Evolutionary conservation across 2,113 vertebrate genomes (phyloP).

Genomic region (Lepus timidus): DNA sequence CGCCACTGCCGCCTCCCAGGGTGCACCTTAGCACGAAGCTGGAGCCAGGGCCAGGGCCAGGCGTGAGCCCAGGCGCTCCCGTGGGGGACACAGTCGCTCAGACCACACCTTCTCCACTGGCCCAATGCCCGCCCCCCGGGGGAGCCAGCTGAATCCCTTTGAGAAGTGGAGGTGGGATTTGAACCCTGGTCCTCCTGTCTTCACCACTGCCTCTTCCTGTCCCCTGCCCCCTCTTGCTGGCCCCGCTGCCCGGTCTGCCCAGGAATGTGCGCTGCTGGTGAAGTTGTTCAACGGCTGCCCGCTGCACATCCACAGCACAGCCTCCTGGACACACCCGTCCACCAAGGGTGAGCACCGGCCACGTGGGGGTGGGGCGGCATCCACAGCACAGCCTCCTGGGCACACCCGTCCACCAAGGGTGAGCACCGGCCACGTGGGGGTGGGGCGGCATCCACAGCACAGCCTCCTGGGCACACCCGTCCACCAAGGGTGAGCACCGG

Average conservation of each 20-base stretch:
- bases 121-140: too few relatives aligned
- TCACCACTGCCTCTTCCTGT: slow-evolving; percentile 15
- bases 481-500: slow-evolving; percentile 88
- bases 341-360: slow-evolving; percentile 88
- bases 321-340: slow-evolving; percentile 90
- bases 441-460: slow-evolving; percentile 92
- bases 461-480: slow-evolving; percentile 91
- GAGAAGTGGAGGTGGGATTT: not conserved
- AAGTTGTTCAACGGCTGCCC: slow-evolving; percentile 95
- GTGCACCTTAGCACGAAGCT: too few relatives aligned
- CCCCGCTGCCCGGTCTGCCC: not conserved
- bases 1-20: too few relatives aligned
- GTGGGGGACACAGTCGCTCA: too few relatives aligned
- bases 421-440: too few relatives aligned
- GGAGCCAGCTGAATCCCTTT: not conserved
- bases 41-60: too few relatives aligned
- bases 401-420: slow-evolving; percentile 92
- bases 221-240: not conserved
- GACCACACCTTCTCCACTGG: too few relatives aligned
- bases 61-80: too few relatives aligned
- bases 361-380: slow-evolving; percentile 65
- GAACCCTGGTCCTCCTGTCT: not conserved
- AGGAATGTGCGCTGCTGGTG: slow-evolving; percentile 89
- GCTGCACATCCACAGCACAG: slow-evolving; percentile 91
- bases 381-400: slow-evolving; percentile 91